Conservation (phyloP, 1,140 invertebrate species). For the Drosophila saltans region DNA sequence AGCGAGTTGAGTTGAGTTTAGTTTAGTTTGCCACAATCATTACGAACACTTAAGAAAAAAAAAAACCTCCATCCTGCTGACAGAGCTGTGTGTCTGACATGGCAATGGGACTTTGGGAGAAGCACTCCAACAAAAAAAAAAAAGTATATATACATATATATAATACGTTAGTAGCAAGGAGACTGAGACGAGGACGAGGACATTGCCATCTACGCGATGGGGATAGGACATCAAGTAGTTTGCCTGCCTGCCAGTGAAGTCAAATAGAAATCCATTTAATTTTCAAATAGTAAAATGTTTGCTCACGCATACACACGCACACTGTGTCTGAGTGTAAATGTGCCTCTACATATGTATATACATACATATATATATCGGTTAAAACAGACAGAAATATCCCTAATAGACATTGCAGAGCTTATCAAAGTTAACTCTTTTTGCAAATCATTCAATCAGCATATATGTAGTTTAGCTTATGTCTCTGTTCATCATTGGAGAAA, state of each 20-base stretch:
- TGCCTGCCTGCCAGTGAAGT: slow-evolving; percentile 43
- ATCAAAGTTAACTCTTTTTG: slow-evolving; percentile 15
- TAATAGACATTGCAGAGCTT: slow-evolving; percentile 54
- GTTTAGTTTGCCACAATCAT: slow-evolving; percentile 75
- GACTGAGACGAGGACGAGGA: slow-evolving; percentile 13
- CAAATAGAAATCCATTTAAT: slow-evolving; percentile 82
- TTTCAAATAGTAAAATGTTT: slow-evolving; percentile 75
- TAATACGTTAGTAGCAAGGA: slow-evolving; percentile 10
- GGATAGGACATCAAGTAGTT: slow-evolving; percentile 57
- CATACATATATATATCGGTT: neutral
- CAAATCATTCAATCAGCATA: neutral
- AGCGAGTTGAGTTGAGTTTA: slow-evolving; percentile 52
- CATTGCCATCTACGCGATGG: slow-evolving; percentile 13
- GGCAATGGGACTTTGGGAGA: slow-evolving; percentile 8
- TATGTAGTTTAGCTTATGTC: neutral
- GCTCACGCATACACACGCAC: slow-evolving; percentile 35
- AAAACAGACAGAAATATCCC: neutral
- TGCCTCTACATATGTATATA: slow-evolving; percentile 3
- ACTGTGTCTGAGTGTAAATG: neutral
- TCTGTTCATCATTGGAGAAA: too few species aligned
- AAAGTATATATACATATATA: slow-evolving; percentile 11
- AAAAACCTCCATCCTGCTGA: slow-evolving; percentile 58
- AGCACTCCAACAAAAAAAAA: slow-evolving; percentile 56
- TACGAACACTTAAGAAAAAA: slow-evolving; percentile 70
- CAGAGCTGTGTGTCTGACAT: slow-evolving; percentile 59